Base-by-base conservation (phyloP, 2,797 vertebrate species). In the Notoglanidium macrostoma region DNA sequence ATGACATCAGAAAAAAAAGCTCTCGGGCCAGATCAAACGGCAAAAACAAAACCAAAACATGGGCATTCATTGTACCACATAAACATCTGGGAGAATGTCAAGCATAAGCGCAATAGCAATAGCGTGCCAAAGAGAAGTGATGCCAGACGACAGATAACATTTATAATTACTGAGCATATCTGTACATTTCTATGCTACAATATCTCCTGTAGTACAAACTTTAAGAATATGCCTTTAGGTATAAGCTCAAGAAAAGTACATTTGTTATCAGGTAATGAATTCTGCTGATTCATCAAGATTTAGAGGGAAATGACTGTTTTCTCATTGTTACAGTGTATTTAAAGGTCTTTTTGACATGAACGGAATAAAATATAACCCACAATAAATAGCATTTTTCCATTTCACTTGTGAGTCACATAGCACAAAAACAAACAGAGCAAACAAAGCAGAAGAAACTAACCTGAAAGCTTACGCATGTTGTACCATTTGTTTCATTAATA, bases 1-100 rank as follows among this genome's bases (percentile, higher is more conserved):
- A 89, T 87, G 84, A 90, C 87, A 89, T 90, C 87, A 91, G 85
- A 8, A 11, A 67, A 44, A 44, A 73, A 88, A 87, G 73, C 81
- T 83, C 11, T 83, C 21, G 19, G 55, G 54, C 85, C 73, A 83
- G 85, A 86, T 83, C 87, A 80, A 73, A 83, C 46, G 70, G 70
- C 85, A 86, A 70, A 44, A 40, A 35, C 63, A 84, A 29, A 85
- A 19, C 14, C 5, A 15, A 81, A 59, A 63, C 32, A 81, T 44
- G 40, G 32, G 51, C 72, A 59, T 32, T 32, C 35, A 19, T 32
- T 70, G 35, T 19, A n/a, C 26, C 49, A 23, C 26, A 78, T 81
- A 89, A 89, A 83, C 85, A 88, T 82, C 61, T 51, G 29, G 19
- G 32, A 84, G 84, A 89, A 90, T 90, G 83, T 80, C 80, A 87